Evolutionary conservation across 1,140 invertebrate species (phyloP).

Genomic region (Dendrolimus kikuchii): DNA sequence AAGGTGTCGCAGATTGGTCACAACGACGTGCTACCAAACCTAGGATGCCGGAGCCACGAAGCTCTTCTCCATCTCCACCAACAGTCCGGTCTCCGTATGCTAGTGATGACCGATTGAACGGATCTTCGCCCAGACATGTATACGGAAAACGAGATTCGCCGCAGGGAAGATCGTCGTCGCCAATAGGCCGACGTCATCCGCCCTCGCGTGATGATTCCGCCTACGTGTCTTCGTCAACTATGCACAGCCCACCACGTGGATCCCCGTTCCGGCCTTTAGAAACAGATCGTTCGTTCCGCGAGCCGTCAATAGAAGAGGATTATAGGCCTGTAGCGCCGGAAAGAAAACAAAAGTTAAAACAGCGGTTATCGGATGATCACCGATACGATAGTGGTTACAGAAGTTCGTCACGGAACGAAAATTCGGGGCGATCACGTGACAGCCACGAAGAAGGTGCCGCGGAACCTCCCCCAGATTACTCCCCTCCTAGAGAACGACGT

Average conservation of each 20-base stretch:
- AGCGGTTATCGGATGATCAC: slow-evolving; percentile 64
- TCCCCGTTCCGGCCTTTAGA: slow-evolving; percentile 65
- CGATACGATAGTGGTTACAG: slow-evolving; percentile 71
- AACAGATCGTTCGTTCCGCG: slow-evolving; percentile 53
- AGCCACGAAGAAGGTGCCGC: slow-evolving; percentile 60
- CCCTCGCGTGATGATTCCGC: slow-evolving; percentile 71
- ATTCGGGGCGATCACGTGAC: slow-evolving; percentile 62
- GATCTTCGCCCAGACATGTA: slow-evolving; percentile 61
- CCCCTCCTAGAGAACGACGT: slow-evolving; percentile 73
- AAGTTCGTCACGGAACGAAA: slow-evolving; percentile 68
- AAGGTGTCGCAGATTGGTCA: slow-evolving; percentile 85
- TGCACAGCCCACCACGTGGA: slow-evolving; percentile 67
- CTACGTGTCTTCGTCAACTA: slow-evolving; percentile 71
- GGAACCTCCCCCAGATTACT: slow-evolving; percentile 81
- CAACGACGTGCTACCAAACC: slow-evolving; percentile 74
- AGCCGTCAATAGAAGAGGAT: slow-evolving; percentile 59
- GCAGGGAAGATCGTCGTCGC: slow-evolving; percentile 49
- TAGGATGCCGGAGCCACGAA: slow-evolving; percentile 58
- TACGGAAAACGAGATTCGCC: slow-evolving; percentile 62
- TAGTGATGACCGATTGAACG: slow-evolving; percentile 64
- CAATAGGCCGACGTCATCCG: slow-evolving; percentile 61
- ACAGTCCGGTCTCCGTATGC: slow-evolving; percentile 62
- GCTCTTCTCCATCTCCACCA: slow-evolving; percentile 65
- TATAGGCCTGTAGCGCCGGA: slow-evolving; percentile 74
- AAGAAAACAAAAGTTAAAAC: slow-evolving; percentile 71